These are phyloP conservation scores for Taenaris catops DNA, from an alignment of 2,888 invertebrate genomes.

Conservation along the genomic window DNA sequence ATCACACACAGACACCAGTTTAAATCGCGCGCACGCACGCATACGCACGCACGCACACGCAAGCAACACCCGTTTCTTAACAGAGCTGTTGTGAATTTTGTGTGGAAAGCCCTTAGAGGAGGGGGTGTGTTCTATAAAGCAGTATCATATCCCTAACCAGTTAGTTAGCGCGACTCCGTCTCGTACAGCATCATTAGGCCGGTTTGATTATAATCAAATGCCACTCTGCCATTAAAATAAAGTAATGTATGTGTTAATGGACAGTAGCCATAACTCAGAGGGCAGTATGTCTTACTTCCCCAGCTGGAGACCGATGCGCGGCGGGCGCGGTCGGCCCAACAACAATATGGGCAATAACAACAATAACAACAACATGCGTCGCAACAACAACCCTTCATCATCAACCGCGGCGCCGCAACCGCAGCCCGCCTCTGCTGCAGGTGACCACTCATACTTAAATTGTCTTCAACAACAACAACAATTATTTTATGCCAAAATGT, in stretches of 20 bases:
- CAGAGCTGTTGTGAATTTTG: too few relatives aligned
- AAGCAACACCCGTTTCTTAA: slow-evolving; percentile 51
- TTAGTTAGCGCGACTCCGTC: too few relatives aligned
- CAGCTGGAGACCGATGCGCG: slow-evolving; percentile 66
- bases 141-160: too few relatives aligned
- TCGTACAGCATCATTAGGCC: too few relatives aligned
- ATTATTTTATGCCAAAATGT: too few relatives aligned
- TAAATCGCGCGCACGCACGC: slow-evolving; percentile 37
- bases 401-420: slow-evolving; percentile 21
- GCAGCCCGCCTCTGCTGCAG: slow-evolving; percentile 14
- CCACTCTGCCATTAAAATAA: too few relatives aligned
- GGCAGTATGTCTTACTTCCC: slow-evolving; percentile 53
- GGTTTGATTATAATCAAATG: too few relatives aligned
- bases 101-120: too few relatives aligned
- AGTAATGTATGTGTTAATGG: background rate
- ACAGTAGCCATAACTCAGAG: slow-evolving; percentile 23
- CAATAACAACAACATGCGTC: slow-evolving; percentile 21
- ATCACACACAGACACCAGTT: too few relatives aligned
- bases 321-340: slow-evolving; percentile 44
- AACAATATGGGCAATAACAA: slow-evolving; percentile 22
- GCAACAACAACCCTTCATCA: slow-evolving; percentile 27
- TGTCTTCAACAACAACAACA: too few relatives aligned
- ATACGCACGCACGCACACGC: slow-evolving; percentile 28
- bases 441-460: too few relatives aligned
- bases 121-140: too few relatives aligned